These are phyloP conservation scores for Tinea pellionella DNA, from an alignment of 2,888 invertebrate genomes.

Conservation along the genomic window DNA sequence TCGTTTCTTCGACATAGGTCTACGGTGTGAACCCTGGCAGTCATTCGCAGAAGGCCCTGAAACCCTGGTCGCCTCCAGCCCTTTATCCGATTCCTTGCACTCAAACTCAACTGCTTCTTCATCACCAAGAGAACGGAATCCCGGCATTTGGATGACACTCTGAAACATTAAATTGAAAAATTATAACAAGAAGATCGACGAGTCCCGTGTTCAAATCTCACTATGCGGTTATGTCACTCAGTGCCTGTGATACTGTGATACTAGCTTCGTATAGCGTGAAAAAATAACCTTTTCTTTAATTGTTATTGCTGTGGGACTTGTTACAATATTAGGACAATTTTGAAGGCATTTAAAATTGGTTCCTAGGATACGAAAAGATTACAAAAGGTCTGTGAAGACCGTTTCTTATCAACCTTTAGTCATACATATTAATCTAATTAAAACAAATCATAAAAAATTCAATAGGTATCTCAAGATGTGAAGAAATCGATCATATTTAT, in stretches of 20 bases:
- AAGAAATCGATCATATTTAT: slow-evolving; percentile 25
- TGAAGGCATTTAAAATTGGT: too few species aligned
- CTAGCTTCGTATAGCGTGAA: too few species aligned
- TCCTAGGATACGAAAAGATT: too few species aligned
- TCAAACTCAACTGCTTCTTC: slow-evolving; percentile 91
- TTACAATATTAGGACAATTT: too few species aligned
- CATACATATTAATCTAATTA: slow-evolving; percentile 1
- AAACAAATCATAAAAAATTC: background rate
- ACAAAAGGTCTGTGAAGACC: too few species aligned
- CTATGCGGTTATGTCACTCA: too few species aligned
- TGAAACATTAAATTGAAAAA: slow-evolving; percentile 50
- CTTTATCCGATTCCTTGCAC: slow-evolving; percentile 85
- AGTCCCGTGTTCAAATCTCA: too few species aligned
- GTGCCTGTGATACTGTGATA: too few species aligned
- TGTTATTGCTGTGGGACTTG: too few species aligned
- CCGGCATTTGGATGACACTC: slow-evolving; percentile 92
- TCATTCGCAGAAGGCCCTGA: slow-evolving; percentile 82
- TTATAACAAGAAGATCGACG: too few species aligned
- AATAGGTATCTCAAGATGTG: background rate
- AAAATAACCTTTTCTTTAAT: too few species aligned
- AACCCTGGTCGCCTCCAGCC: slow-evolving; percentile 87
- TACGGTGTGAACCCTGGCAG: slow-evolving; percentile 84
- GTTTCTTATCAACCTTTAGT: background rate
- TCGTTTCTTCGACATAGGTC: slow-evolving; percentile 84
- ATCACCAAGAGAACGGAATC: slow-evolving; percentile 89